phyloP scores from a whole-genome alignment of 2,113 vertebrate species.

The Holacanthus passer region DNA sequence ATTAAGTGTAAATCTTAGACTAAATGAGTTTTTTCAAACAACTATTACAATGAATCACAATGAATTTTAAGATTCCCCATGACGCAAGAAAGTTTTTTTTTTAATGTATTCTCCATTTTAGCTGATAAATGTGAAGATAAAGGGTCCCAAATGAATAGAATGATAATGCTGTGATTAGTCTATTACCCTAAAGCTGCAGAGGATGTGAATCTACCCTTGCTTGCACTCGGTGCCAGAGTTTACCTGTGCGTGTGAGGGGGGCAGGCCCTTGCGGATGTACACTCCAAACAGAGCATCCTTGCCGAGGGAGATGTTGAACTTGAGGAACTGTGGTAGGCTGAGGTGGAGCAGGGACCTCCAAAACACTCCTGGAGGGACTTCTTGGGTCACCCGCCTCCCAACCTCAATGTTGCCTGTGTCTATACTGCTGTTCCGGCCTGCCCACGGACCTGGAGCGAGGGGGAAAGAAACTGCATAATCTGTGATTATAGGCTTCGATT shows the following conservation, averaged over 20 bases:
- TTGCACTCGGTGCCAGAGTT: background rate
- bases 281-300: slow-evolving; percentile 98
- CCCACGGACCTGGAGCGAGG: slow-evolving; percentile 88
- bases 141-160: slow-evolving; percentile 40
- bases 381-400: slow-evolving; percentile 93
- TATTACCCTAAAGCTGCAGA: slow-evolving; percentile 6
- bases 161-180: slow-evolving; percentile 23
- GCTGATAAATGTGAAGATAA: slow-evolving; percentile 53
- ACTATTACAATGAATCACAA: slow-evolving; percentile 65
- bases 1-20: slow-evolving; percentile 74
- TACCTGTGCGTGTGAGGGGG: slow-evolving; percentile 96
- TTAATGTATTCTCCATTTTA: slow-evolving; percentile 36
- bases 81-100: slow-evolving; percentile 27
- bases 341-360: slow-evolving; percentile 97
- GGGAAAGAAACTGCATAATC: slow-evolving; percentile 74
- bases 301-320: slow-evolving; percentile 98
- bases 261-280: slow-evolving; percentile 96
- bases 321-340: slow-evolving; percentile 95
- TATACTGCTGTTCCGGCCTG: slow-evolving; percentile 94
- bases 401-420: slow-evolving; percentile 95
- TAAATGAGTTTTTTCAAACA: slow-evolving; percentile 68
- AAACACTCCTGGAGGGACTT: slow-evolving; percentile 95
- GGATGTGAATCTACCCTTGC: background rate
- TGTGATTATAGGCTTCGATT: slow-evolving; percentile 67
- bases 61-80: slow-evolving; percentile 58